Evolutionary conservation across 2,797 vertebrate genomes (phyloP).

Genomic region (Neomorphus geoffroyi): DNA sequence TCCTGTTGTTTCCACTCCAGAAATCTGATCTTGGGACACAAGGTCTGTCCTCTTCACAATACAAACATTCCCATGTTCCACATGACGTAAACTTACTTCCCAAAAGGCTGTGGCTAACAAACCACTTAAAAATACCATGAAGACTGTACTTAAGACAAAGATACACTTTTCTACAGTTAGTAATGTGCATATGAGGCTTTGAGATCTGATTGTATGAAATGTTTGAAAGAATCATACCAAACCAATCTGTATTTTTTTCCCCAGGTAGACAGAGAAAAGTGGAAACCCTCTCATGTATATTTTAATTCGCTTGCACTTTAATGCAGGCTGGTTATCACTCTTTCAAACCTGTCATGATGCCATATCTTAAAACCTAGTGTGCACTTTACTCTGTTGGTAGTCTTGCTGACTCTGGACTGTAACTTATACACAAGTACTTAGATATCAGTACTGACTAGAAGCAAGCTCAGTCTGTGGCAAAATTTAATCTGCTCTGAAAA

Average conservation of each 20-base stretch:
- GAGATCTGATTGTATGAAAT: background rate
- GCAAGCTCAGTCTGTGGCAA: background rate
- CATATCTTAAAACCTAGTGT: background rate
- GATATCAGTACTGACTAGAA: background rate
- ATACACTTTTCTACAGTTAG: background rate
- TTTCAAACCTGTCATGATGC: background rate
- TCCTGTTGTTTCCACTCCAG: background rate
- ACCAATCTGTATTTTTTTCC: background rate
- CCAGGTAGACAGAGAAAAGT: background rate
- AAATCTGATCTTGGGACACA: background rate
- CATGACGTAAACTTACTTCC: background rate
- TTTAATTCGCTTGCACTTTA: background rate
- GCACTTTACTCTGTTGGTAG: background rate
- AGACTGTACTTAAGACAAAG: background rate
- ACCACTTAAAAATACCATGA: background rate
- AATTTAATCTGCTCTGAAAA: background rate
- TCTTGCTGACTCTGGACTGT: background rate
- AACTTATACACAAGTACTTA: background rate
- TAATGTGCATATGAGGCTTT: background rate
- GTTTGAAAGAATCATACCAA: background rate
- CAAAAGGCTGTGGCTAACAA: background rate
- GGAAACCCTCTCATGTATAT: fast-evolving
- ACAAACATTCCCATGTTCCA: background rate
- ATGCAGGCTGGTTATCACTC: background rate
- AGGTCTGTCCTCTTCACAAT: background rate